Percentiles rank a stretch among this genome's conserved stretches.
phyloP scores from a whole-genome alignment of 37 sponge, comb jelly and placozoan species.

The Chondrilla cf. caribensis region DNA sequence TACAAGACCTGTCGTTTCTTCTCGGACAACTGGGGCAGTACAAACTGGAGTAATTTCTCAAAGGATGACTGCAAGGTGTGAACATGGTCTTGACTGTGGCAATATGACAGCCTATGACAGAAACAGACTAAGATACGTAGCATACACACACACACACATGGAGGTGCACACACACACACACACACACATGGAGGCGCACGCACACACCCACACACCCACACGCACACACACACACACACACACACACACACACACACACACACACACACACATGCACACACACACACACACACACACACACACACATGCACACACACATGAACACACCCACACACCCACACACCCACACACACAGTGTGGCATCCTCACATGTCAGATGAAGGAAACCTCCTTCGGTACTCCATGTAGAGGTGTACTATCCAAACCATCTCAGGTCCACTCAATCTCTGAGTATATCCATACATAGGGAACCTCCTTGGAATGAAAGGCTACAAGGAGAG shows the following conservation, averaged over 20 bases:
- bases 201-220: conserved; percentile 25
- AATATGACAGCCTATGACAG: background rate
- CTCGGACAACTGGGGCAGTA: no score
- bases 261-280: background rate
- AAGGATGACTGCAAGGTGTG: no score
- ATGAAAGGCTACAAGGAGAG: conserved; percentile 3
- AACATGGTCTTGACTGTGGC: background rate
- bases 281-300: conserved; percentile 15
- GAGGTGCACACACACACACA: background rate
- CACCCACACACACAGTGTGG: conserved; percentile 1
- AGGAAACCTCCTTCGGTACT: background rate
- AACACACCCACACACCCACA: conserved; percentile 20
- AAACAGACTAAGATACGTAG: background rate
- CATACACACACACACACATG: background rate
- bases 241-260: conserved; percentile 20
- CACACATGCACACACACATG: conserved; percentile 10
- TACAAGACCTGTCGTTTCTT: no score
- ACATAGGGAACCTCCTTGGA: background rate
- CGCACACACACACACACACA: conserved; percentile 25
- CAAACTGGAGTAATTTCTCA: no score
- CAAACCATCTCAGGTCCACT: background rate
- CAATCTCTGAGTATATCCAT: background rate
- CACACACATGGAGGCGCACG: background rate
- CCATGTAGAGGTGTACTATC: background rate
- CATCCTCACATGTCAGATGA: background rate